Evolutionary conservation across 2,888 invertebrate genomes (phyloP), one percentile per base, ranked within the genome.

Genomic region (Dasysyrphus tricinctus): DNA sequence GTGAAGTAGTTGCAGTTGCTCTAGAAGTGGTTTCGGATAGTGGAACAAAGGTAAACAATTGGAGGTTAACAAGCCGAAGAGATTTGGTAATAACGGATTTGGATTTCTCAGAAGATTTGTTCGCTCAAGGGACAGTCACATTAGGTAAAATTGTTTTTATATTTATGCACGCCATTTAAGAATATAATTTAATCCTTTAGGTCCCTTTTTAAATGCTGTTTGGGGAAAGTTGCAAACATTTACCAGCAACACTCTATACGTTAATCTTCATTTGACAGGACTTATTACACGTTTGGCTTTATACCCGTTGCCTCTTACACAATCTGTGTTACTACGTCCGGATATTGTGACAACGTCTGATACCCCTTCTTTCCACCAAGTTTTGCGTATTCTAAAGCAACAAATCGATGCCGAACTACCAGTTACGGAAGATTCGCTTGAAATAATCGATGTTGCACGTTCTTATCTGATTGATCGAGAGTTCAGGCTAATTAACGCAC

Each of bases 361-460:
- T 90, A 96, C 98, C 91, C 97, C 97, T 91, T 98, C 97, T 5
- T 94, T 98, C 88, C 96, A 96, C 92, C 98, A 98, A 95, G 98
- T 97, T 87, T 93, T 97, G 89, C 95, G 96, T 80, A 95, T 95
- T 61, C 93, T 98, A 61, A 97, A 97, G 90, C 97, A 97, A 88
- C 96, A 97, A 92, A 95, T 98, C 65, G 98, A 99, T 91, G 96
- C 96, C 83, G 94, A 96, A 90, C 94, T 97, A 88, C 94, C 93
- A 9, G 91, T 92, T 5, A 91, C 91, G 0, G 93, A 93, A 87
- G 92, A 96, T 90, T 93, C 93, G 0, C 91, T 94, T 34, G 94
- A 95, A 88, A 93, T 97, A 63, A 95, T 98, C 29, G 95, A 95
- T 90, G 95, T 96, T 90, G 98, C 97, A 14, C 94, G 96, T 83